Percentiles rank a stretch among this genome's conserved stretches.
Conservation (phyloP, 2,888 invertebrate species). For the Dasypogon diadema region DNA sequence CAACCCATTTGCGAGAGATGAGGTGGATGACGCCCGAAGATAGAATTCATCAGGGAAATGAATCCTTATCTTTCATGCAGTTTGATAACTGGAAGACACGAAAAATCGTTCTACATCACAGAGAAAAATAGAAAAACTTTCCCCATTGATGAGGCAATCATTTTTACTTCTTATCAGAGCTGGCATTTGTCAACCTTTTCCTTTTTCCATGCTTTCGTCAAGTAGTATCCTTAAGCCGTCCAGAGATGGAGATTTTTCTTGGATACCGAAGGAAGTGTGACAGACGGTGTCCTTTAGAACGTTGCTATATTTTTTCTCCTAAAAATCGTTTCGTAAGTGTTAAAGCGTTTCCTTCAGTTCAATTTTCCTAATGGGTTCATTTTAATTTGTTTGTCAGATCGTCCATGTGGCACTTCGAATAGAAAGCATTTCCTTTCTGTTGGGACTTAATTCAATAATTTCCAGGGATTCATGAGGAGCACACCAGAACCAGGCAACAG, state of each 20-base stretch:
- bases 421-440: too few relatives aligned
- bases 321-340: too few relatives aligned
- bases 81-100: slow-evolving; percentile 23
- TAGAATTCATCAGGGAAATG: slow-evolving; percentile 34
- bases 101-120: slow-evolving; percentile 15
- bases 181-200: slow-evolving; percentile 35
- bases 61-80: slow-evolving; percentile 24
- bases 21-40: slow-evolving; percentile 13
- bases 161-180: slow-evolving; percentile 13
- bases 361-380: too few relatives aligned
- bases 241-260: not conserved
- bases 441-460: too few relatives aligned
- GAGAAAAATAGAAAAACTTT: slow-evolving; percentile 27
- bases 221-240: not conserved
- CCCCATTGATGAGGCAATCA: slow-evolving; percentile 35
- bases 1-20: slow-evolving; percentile 5
- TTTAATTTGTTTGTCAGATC: too few relatives aligned
- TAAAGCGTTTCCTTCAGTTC: too few relatives aligned
- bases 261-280: too few relatives aligned
- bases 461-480: too few relatives aligned
- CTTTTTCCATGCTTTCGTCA: slow-evolving; percentile 3
- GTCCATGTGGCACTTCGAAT: too few relatives aligned
- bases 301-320: too few relatives aligned
- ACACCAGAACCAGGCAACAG: too few relatives aligned
- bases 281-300: too few relatives aligned